Conservation (phyloP, 2,113 vertebrate genomes). For the Pelobates fuscus region DNA sequence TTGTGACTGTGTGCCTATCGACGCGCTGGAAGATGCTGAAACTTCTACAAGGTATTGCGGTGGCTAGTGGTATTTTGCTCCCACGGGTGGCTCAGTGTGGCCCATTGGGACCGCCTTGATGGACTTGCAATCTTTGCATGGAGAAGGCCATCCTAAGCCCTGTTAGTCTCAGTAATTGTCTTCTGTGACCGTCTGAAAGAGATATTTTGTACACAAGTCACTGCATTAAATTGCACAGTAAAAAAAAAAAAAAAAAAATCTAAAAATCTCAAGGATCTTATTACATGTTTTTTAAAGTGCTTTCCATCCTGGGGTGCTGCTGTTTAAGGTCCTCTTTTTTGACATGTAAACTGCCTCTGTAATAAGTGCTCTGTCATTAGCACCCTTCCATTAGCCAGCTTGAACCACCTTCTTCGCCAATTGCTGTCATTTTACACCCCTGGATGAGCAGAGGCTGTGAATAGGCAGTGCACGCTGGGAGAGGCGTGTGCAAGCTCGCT, state of each 20-base stretch:
- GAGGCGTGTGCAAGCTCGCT: no score
- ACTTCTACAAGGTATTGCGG: no score
- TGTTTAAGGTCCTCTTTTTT: conserved; percentile 38
- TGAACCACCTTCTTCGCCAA: conserved; percentile 5
- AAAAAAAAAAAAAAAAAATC: conserved; percentile 16
- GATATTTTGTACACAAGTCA: background rate
- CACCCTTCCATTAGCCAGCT: conserved; percentile 39
- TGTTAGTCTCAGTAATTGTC: background rate
- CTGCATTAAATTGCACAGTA: conserved; percentile 30
- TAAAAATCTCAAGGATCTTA: conserved; percentile 19
- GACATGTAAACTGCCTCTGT: conserved; percentile 44
- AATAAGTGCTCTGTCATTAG: conserved; percentile 42
- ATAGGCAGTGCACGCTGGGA: conserved; percentile 1
- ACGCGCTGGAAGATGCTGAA: no score
- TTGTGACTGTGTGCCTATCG: no score
- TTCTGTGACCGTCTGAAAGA: conserved; percentile 1
- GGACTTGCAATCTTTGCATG: background rate
- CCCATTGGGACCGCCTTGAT: no score
- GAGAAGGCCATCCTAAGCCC: background rate
- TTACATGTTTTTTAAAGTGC: conserved; percentile 29
- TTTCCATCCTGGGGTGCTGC: conserved; percentile 18
- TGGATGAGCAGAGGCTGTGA: conserved; percentile 31
- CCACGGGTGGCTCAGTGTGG: no score
- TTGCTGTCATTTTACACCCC: conserved; percentile 32
- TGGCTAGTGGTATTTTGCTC: no score